Evolutionary conservation across 2,888 invertebrate species (phyloP), one percentile per base, ranked within the genome.

Genomic region (Limnephilus auricula): DNA sequence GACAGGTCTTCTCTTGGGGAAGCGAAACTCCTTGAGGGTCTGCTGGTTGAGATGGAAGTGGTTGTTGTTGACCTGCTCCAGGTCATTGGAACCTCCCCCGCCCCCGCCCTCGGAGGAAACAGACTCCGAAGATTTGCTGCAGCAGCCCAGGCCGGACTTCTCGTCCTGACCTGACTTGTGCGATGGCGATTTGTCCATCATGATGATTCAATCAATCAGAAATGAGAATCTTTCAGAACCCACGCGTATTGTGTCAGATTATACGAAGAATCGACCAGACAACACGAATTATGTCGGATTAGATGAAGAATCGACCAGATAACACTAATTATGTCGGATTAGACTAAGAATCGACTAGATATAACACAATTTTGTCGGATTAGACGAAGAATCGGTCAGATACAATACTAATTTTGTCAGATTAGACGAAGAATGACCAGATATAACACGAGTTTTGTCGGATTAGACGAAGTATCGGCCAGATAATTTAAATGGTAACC

Each of bases 1-100:
- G 91, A 98, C 96, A 18, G 97, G 96, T 83, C 97, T 96, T 93
- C 97, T 96, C 0, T 92, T 92, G 37, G 92, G 92, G 86, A 93
- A 90, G 31, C 89, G 83, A 80, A 90, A 91, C 90, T 93, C 93
- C 37, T 88, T 92, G 84, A 93, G 90, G 78, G 89, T 92, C 82
- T 88, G 84, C 87, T 93, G 92, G 90, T 92, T 92, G 34, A 92
- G 89, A 40, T 92, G 92, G 90, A 91, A 93, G 83, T 87, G 90
- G 65, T 92, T 92, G 89, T 93, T 92, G 91, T 93, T 92, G 37
- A 92, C 92, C n/a, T 83, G 37, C 30, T 90, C 84, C 6, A 79
- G 50, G n/a, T 91, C 89, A 34, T 65, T 89, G 32, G 79, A 31
- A 80, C 84, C 40, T 10, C 90, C 89, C 9, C n/a, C 79, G 80